Base-by-base conservation (phyloP, 2,888 invertebrate genomes). In the Acrobasis suavella region DNA sequence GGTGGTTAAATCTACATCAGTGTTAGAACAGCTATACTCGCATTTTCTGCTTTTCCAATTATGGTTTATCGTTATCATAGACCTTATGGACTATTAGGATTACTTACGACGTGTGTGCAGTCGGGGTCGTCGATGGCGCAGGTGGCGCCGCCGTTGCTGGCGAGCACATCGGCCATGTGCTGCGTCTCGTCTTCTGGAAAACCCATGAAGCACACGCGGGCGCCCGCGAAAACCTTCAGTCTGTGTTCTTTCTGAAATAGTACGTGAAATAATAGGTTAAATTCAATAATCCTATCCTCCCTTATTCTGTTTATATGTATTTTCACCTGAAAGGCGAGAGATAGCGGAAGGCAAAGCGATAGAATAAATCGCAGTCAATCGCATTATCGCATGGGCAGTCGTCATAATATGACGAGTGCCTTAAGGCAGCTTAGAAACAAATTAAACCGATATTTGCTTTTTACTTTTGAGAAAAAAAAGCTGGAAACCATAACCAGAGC, bases 61-160 rank as follows among this genome's bases (percentile, higher is more conserved):
- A 46, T 46, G n/a, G 12, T 14, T 42, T 12, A 14, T 12, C 10
- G 0, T 1, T 3, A 46, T 46, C 46, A 46, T n/a, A 12, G 7
- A 49, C 14, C 22, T 32, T 42, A 58, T 56, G 39, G 55, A 55
- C 15, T 32, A 50, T 16, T 51, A 16, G n/a, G 49, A 16, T n/a
- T 74, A 94, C 96, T 96, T 93, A 99, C 98, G 86, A 98, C 95
- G 91, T 99, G 98, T 52, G 98, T 97, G 85, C 97, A 97, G 80
- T 95, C 94, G 17, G 96, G 94, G 93, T 98, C 97, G 73, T 96
- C 96, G 70, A 95, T 92, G 52, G 95, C 94, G 66, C 96, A 95
- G 66, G 95, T 94, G 67, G 95, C 95, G 63, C 97, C 98, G 77
- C 97, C 97, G 90, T 98, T 98, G 80, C 95, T 95, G 74, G 95